Conservation (phyloP, 2,888 invertebrate species). For the Acrocera orbiculus region DNA sequence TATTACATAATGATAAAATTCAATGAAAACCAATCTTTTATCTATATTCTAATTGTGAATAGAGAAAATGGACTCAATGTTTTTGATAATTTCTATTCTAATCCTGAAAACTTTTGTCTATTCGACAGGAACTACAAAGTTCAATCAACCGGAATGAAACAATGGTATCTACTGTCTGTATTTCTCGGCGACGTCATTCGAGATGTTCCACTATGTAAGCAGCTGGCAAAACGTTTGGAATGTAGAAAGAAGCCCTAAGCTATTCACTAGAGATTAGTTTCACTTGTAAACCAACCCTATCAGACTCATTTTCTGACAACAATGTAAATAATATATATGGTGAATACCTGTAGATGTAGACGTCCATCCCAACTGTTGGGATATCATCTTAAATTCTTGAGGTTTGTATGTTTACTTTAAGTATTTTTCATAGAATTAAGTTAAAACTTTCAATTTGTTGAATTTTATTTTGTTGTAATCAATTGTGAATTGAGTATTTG, state of each 20-base stretch:
- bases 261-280: conserved; percentile 11
- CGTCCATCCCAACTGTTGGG: conserved; percentile 5
- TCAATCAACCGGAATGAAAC: conserved; percentile 55
- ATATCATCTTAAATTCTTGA: neutral
- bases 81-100: no score
- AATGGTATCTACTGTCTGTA: conserved; percentile 68
- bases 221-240: conserved; percentile 52
- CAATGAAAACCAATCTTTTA: no score
- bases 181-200: conserved; percentile 73
- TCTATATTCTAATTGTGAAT: no score
- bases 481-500: no score
- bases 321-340: no score
- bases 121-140: conserved; percentile 54
- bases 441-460: no score
- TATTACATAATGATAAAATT: no score
- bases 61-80: no score
- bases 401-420: conserved; percentile 3
- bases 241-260: conserved; percentile 27
- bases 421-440: conserved; percentile 3
- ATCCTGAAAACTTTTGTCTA: conserved; percentile 5
- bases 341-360: conserved; percentile 5
- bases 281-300: neutral
- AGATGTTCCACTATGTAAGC: conserved; percentile 61
- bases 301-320: neutral
- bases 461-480: no score